Percentiles rank a stretch among this genome's conserved stretches.
phyloP scores from a whole-genome alignment of 1,140 invertebrate species.

The Homalodisca vitripennis region DNA sequence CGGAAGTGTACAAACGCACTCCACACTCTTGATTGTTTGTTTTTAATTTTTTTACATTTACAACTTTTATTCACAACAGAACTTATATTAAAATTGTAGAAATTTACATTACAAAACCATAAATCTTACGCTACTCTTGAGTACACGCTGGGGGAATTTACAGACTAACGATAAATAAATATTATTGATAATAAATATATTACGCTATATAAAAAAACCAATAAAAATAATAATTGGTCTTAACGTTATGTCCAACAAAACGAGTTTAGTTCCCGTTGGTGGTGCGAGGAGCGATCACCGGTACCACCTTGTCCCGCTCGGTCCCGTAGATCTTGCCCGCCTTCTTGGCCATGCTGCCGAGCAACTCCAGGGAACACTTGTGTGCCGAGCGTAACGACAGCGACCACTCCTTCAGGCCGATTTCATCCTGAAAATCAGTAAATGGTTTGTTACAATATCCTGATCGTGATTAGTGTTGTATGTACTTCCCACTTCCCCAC shows the following conservation, averaged over 20 bases:
- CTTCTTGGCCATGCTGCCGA: slow-evolving; percentile 93
- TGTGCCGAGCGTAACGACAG: slow-evolving; percentile 85
- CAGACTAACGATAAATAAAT: slow-evolving; percentile 28
- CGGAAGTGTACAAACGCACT: background rate
- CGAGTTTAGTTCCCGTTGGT: slow-evolving; percentile 35
- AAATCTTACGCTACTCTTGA: slow-evolving; percentile 14
- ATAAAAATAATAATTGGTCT: slow-evolving; percentile 26
- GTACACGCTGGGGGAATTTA: slow-evolving; percentile 28
- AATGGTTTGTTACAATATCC: no score
- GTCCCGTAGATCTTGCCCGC: slow-evolving; percentile 96
- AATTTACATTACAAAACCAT: slow-evolving; percentile 29
- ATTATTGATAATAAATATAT: slow-evolving; percentile 28
- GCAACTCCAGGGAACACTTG: slow-evolving; percentile 87
- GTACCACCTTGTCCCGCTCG: slow-evolving; percentile 52
- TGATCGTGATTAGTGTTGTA: no score
- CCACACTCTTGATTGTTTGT: background rate
- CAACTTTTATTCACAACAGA: slow-evolving; percentile 27
- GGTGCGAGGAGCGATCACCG: slow-evolving; percentile 27
- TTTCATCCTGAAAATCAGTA: slow-evolving; percentile 96
- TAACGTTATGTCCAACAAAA: background rate
- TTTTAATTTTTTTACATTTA: slow-evolving; percentile 16
- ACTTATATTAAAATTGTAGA: slow-evolving; percentile 27
- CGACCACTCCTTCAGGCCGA: slow-evolving; percentile 94
- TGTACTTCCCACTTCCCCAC: no score
- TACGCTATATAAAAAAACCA: slow-evolving; percentile 28